phyloP scores from a whole-genome alignment of 2,113 vertebrate species.

The Camelus bactrianus region DNA sequence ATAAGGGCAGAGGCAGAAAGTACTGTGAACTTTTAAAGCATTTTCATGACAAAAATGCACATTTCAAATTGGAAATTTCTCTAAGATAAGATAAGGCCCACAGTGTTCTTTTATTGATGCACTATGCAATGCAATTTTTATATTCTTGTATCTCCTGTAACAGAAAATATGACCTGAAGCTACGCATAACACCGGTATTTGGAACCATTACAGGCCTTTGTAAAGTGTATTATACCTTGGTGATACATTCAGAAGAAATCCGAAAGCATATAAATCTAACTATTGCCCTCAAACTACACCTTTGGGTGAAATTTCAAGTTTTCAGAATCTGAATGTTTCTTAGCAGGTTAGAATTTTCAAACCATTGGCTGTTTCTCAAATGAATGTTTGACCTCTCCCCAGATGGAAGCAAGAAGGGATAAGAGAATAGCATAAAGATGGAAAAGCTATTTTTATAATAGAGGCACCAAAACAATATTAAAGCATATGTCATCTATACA shows the following conservation, averaged over 20 bases:
- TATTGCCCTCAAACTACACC: slow-evolving; percentile 66
- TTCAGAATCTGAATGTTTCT: slow-evolving; percentile 66
- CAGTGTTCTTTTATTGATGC: slow-evolving; percentile 77
- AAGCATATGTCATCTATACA: neutral
- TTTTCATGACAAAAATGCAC: slow-evolving; percentile 80
- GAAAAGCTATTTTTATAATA: slow-evolving; percentile 59
- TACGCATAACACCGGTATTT: slow-evolving; percentile 77
- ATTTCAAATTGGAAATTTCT: slow-evolving; percentile 73
- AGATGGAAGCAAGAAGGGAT: neutral
- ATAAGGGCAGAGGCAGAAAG: slow-evolving; percentile 44
- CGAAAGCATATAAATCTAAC: slow-evolving; percentile 69
- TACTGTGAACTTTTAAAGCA: slow-evolving; percentile 69
- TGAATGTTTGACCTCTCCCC: slow-evolving; percentile 69
- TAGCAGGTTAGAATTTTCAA: slow-evolving; percentile 73
- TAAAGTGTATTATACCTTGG: slow-evolving; percentile 77
- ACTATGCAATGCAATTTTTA: slow-evolving; percentile 79
- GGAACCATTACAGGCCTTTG: slow-evolving; percentile 72
- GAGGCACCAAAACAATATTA: neutral
- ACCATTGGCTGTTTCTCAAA: slow-evolving; percentile 69
- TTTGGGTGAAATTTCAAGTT: slow-evolving; percentile 73
- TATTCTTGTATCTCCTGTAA: slow-evolving; percentile 77
- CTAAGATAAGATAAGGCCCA: slow-evolving; percentile 74
- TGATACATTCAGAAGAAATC: slow-evolving; percentile 80
- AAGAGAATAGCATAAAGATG: slow-evolving; percentile 23
- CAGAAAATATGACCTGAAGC: slow-evolving; percentile 81